Evolutionary conservation across 2,888 invertebrate species (phyloP), one percentile per base, ranked within the genome.

Genomic region (Syrphus vitripennis): DNA sequence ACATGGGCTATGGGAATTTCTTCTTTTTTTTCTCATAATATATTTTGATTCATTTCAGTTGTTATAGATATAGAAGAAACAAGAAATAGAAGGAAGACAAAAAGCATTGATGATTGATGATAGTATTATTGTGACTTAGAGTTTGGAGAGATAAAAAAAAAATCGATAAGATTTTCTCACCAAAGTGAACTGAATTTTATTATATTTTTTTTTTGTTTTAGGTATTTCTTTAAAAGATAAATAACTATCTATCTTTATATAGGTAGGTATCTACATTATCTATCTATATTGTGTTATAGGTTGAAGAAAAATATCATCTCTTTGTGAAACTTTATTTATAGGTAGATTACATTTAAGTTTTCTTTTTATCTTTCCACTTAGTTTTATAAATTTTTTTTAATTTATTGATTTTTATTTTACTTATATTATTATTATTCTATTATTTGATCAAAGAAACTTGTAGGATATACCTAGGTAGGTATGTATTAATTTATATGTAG

Each of bases 51-150:
- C 63, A 42, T 81, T 55, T 48, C 19, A 34, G 42, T 48, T 69
- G 50, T 74, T 61, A 34, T 75, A 70, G 29, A 63, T 70, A 50
- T 26, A 61, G 19, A 50, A 61, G 19, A 50, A 50, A 26, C n/a
- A 10, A 45, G 67, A 34, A 45, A 48, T 21, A 55, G 19, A 31
- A 50, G 16, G 29, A 78, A 53, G 45, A 67, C 14, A 29, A 31
- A 67, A 48, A 50, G 21, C 63, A 34, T 50, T 34, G 29, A 24
- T 84, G 83, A 84, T 84, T 76, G 71, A 84, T 84, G 75, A 65
- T 48, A 61, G 59, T 59, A 67, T 76, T 63, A 71, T 45, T 53
- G 67, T 67, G 67, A 67, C 34, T 48, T 31, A 48, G 79, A 70
- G 81, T 76, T 48, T 21, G 53, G 53, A 45, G 45, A 69, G 81